These are phyloP conservation scores for Eustalomyia histrio DNA, from an alignment of 2,888 invertebrate genomes.

Conservation along the genomic window DNA sequence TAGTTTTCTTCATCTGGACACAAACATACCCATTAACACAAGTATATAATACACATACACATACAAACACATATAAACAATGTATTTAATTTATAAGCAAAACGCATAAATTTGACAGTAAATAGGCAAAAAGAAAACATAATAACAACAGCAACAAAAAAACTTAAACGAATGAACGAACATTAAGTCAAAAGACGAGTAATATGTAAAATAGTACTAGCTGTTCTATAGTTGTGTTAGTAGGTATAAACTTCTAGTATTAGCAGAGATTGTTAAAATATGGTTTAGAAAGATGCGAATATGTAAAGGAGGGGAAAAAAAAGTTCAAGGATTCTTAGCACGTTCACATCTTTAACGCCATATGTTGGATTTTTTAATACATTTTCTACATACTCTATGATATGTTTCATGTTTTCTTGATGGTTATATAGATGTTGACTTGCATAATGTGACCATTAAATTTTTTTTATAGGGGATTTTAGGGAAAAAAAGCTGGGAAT, in stretches of 20 bases:
- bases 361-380: constrained; percentile 77
- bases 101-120: constrained; percentile 63
- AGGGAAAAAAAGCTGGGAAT: no score
- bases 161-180: constrained; percentile 29
- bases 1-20: constrained; percentile 25
- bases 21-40: constrained; percentile 7
- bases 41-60: background rate
- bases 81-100: constrained; percentile 57
- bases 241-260: background rate
- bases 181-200: constrained; percentile 38
- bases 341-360: constrained; percentile 79
- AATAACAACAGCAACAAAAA: constrained; percentile 6
- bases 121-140: constrained; percentile 48
- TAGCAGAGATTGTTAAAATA: constrained; percentile 34
- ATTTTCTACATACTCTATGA: constrained; percentile 68
- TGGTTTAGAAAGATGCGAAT: constrained; percentile 41
- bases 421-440: background rate
- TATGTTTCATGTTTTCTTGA: constrained; percentile 6
- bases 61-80: constrained; percentile 27
- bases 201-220: constrained; percentile 45
- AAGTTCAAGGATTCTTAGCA: constrained; percentile 76
- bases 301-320: constrained; percentile 43
- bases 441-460: constrained; percentile 26
- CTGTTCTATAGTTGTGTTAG: constrained; percentile 4
- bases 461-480: background rate